These are phyloP conservation scores for Chionomys nivalis DNA, from an alignment of 2,113 vertebrate genomes.

Conservation along the genomic window DNA sequence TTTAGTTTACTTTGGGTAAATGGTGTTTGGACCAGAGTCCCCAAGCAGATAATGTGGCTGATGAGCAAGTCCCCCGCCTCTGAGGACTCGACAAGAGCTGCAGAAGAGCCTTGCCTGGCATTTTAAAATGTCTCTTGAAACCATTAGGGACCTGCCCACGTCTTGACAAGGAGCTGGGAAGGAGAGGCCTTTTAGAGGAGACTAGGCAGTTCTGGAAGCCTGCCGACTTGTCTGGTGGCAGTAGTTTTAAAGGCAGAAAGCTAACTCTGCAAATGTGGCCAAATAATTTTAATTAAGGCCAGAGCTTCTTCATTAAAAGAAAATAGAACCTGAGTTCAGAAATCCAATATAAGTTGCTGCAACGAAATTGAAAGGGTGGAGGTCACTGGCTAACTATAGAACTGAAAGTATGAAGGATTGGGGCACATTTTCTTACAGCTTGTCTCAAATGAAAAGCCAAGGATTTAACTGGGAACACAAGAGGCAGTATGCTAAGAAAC, in stretches of 20 bases:
- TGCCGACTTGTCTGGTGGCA: neutral
- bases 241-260: constrained; percentile 29
- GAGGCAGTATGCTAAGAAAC: neutral
- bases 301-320: constrained; percentile 48
- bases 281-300: constrained; percentile 37
- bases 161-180: neutral
- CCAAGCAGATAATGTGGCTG: neutral
- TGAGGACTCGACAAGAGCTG: neutral
- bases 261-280: constrained; percentile 7
- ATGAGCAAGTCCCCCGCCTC: constrained; percentile 31
- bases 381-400: neutral
- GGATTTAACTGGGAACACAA: no score
- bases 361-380: neutral
- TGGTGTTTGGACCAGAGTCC: constrained; percentile 30
- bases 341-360: neutral
- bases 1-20: constrained; percentile 49
- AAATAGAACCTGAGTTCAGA: constrained; percentile 25
- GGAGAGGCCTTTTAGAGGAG: neutral
- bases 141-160: neutral
- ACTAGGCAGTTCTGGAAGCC: neutral
- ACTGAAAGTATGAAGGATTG: neutral
- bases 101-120: neutral
- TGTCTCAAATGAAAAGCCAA: neutral
- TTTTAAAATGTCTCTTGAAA: neutral
- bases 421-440: neutral